These are phyloP conservation scores for Eubucco bourcierii DNA, from an alignment of 2,113 vertebrate species.

Conservation along the genomic window DNA sequence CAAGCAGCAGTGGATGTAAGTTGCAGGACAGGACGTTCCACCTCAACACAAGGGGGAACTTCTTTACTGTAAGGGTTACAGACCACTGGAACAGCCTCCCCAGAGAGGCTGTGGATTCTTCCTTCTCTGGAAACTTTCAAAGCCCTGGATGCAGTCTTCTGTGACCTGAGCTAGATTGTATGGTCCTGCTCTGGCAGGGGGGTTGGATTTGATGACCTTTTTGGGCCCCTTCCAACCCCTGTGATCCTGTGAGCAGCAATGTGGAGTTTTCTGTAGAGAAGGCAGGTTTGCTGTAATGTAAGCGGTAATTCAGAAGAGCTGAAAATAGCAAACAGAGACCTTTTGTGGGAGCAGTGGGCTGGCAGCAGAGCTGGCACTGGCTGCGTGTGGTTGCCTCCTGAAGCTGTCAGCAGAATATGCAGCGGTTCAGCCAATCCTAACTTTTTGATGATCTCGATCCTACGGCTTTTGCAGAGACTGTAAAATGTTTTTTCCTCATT, in stretches of 20 bases:
- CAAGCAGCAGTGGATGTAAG: too few species aligned
- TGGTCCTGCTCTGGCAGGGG: too few species aligned
- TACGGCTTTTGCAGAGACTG: not conserved
- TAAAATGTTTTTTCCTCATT: constrained; percentile 29
- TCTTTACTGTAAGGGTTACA: too few species aligned
- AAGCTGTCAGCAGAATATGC: constrained; percentile 34
- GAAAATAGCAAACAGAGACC: constrained; percentile 43
- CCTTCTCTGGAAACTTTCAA: too few species aligned
- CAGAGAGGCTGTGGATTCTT: too few species aligned
- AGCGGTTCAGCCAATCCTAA: not conserved
- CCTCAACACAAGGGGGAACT: too few species aligned
- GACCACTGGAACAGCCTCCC: too few species aligned
- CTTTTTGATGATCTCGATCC: constrained; percentile 8
- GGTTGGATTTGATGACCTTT: too few species aligned
- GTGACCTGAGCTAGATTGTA: too few species aligned
- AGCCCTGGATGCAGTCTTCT: too few species aligned
- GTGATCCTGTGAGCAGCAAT: not conserved
- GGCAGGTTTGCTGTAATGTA: not conserved
- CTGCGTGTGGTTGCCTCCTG: not conserved
- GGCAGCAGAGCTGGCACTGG: not conserved
- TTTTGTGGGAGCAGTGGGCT: not conserved
- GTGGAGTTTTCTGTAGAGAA: not conserved
- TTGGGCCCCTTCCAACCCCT: too few species aligned
- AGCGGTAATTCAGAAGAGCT: constrained; percentile 14
- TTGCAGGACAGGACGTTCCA: too few species aligned